Evolutionary conservation across 2,797 vertebrate genomes (phyloP).

Genomic region (Bovichtus variegatus): DNA sequence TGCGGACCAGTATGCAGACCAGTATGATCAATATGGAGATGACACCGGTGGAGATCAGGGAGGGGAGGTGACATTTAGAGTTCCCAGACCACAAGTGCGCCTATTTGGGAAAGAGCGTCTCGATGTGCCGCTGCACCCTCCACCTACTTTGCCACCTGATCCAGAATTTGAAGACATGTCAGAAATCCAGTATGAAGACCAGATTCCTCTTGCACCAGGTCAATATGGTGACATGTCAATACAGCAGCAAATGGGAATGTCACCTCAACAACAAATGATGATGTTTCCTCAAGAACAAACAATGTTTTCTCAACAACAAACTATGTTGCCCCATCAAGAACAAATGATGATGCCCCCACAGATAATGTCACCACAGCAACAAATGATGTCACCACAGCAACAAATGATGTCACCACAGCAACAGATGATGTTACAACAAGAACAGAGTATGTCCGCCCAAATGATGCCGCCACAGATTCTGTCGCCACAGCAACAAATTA

Average conservation of each 20-base stretch:
- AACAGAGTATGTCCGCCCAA: constrained; percentile 26
- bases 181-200: constrained; percentile 90
- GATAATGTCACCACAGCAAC: constrained; percentile 45
- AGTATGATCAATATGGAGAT: constrained; percentile 80
- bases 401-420: constrained; percentile 44
- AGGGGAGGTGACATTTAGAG: constrained; percentile 88
- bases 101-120: constrained; percentile 93
- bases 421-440: constrained; percentile 38
- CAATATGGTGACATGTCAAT: constrained; percentile 54
- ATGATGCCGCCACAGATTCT: constrained; percentile 41
- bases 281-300: constrained; percentile 55
- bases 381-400: constrained; percentile 50
- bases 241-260: constrained; percentile 68
- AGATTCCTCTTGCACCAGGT: constrained; percentile 55
- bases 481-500: constrained; percentile 43
- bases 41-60: constrained; percentile 67
- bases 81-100: constrained; percentile 95
- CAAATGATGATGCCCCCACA: constrained; percentile 35
- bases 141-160: constrained; percentile 86
- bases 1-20: constrained; percentile 70
- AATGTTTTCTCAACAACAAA: constrained; percentile 52
- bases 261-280: constrained; percentile 60
- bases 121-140: constrained; percentile 88
- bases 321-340: constrained; percentile 39
- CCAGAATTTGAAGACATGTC: constrained; percentile 86